Conservation (phyloP, 2,888 invertebrate species). For the Microchrysa polita region DNA sequence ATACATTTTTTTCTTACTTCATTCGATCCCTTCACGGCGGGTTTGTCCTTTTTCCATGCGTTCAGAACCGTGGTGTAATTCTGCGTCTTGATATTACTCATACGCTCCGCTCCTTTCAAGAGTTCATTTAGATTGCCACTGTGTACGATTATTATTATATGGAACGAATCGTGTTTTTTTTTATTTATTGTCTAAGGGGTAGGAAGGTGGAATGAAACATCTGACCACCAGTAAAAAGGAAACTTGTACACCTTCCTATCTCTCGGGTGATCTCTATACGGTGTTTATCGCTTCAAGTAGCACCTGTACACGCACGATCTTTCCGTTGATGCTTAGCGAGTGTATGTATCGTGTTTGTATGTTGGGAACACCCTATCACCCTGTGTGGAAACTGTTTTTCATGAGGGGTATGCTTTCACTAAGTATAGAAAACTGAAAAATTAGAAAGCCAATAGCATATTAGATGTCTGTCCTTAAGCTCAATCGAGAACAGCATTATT, state of each 20-base stretch:
- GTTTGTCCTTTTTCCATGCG: not conserved
- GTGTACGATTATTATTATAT: constrained; percentile 31
- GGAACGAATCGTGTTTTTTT: not conserved
- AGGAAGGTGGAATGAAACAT: constrained; percentile 42
- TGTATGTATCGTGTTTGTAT: not conserved
- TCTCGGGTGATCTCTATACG: constrained; percentile 44
- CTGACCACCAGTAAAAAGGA: constrained; percentile 49
- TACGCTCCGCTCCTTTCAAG: constrained; percentile 30
- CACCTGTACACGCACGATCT: constrained; percentile 50
- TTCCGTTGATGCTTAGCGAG: constrained; percentile 5
- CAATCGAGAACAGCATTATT: too few relatives aligned
- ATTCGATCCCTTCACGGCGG: constrained; percentile 15
- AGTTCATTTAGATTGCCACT: constrained; percentile 37
- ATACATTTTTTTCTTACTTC: constrained; percentile 35
- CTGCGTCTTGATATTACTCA: constrained; percentile 11
- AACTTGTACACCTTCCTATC: constrained; percentile 47
- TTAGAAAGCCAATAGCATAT: too few relatives aligned
- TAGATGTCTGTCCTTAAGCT: too few relatives aligned
- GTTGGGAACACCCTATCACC: not conserved
- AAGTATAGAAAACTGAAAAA: too few relatives aligned
- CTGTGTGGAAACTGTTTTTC: too few relatives aligned
- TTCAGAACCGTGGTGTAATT: not conserved
- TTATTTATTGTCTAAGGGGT: constrained; percentile 18
- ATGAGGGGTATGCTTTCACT: too few relatives aligned
- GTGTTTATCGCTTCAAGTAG: constrained; percentile 47